A percentile compares a stretch with the other conserved stretches of the same genome.
phyloP scores from a whole-genome alignment of 1,140 invertebrate species.

The Doryteuthis pealeii region DNA sequence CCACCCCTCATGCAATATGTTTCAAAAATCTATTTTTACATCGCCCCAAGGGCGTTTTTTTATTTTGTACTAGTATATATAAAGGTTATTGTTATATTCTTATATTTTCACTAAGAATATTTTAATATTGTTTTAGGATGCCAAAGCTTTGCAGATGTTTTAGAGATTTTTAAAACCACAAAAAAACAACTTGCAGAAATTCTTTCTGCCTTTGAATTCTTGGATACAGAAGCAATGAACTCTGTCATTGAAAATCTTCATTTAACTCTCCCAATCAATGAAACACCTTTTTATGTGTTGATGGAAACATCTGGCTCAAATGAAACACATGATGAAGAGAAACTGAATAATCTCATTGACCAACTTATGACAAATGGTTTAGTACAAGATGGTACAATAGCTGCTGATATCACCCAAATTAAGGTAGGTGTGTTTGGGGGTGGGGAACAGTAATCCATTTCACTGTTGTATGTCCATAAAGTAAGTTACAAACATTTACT shows the following conservation, averaged over 20 bases:
- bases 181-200: constrained; percentile 81
- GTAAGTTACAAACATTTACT: no score
- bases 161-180: constrained; percentile 74
- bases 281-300: constrained; percentile 83
- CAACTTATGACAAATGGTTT: constrained; percentile 71
- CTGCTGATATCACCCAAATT: constrained; percentile 77
- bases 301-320: constrained; percentile 87
- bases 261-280: constrained; percentile 62
- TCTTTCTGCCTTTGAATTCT: constrained; percentile 90
- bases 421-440: constrained; percentile 63
- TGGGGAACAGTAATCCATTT: no score
- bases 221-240: constrained; percentile 74
- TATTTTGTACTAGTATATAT: no score
- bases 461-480: no score
- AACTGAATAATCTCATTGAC: constrained; percentile 78
- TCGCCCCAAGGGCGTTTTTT: no score
- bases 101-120: no score
- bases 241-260: constrained; percentile 67
- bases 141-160: constrained; percentile 73
- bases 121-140: constrained; percentile 71
- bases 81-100: no score
- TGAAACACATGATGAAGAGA: constrained; percentile 80
- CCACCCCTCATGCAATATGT: no score
- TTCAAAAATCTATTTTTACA: no score
- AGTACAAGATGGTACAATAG: constrained; percentile 81